Conservation (phyloP, 1,140 invertebrate species). For the Pseudomyrmex pallidus region DNA sequence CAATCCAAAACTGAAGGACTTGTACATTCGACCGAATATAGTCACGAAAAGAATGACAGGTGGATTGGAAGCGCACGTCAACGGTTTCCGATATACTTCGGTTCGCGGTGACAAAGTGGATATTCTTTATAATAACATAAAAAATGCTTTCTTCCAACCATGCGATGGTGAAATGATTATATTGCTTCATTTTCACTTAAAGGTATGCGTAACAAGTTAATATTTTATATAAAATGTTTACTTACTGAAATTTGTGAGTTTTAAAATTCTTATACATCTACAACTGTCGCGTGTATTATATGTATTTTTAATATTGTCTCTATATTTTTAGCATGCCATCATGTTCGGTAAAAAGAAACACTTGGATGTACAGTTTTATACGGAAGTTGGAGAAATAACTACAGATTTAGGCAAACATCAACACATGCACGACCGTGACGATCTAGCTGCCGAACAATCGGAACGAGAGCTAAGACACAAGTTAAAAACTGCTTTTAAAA, state of each 20-base stretch:
- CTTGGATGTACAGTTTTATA: slow-evolving; percentile 99
- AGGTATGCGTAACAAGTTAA: slow-evolving; percentile 85
- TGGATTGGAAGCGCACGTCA: slow-evolving; percentile 96
- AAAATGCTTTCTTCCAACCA: slow-evolving; percentile 99
- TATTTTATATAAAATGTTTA: slow-evolving; percentile 29
- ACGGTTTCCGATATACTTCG: slow-evolving; percentile 99
- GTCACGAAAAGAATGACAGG: slow-evolving; percentile 98
- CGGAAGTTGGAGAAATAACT: slow-evolving; percentile 99
- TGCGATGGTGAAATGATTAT: slow-evolving; percentile 99
- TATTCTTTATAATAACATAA: slow-evolving; percentile 99
- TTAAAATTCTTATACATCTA: no score
- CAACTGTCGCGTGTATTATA: not conserved
- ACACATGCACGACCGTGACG: slow-evolving; percentile 99
- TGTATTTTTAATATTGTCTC: slow-evolving; percentile 11
- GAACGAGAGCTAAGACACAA: slow-evolving; percentile 98
- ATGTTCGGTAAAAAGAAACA: slow-evolving; percentile 99
- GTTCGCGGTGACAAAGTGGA: slow-evolving; percentile 99
- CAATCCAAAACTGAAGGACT: slow-evolving; percentile 99
- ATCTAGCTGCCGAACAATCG: slow-evolving; percentile 98
- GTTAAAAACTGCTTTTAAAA: slow-evolving; percentile 98
- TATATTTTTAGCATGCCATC: slow-evolving; percentile 92
- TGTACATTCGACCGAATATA: slow-evolving; percentile 99
- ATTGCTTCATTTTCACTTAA: slow-evolving; percentile 98
- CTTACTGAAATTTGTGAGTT: slow-evolving; percentile 12
- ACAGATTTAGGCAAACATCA: slow-evolving; percentile 99